phyloP scores from a whole-genome alignment of 2,113 vertebrate genomes.

The Ochotona curzoniae region DNA sequence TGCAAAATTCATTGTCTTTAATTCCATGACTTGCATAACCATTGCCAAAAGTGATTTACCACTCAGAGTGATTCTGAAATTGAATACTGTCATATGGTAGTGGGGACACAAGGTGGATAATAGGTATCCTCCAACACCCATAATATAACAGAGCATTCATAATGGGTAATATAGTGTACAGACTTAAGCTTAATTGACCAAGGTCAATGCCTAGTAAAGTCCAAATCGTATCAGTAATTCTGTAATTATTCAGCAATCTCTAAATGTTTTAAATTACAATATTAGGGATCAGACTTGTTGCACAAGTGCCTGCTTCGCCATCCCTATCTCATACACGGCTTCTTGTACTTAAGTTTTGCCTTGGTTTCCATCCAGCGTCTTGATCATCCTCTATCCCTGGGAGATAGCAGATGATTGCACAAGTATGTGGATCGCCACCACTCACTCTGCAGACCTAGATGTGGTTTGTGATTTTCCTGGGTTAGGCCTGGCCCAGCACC shows the following conservation, averaged over 20 bases:
- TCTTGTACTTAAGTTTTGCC: too few species aligned
- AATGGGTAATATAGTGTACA: neutral
- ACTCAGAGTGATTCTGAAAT: conserved; percentile 7
- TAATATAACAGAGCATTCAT: neutral
- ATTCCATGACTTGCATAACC: neutral
- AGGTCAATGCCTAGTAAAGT: neutral
- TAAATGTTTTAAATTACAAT: too few species aligned
- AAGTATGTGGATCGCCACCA: too few species aligned
- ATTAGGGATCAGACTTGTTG: too few species aligned
- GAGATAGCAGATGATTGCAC: too few species aligned
- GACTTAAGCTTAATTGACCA: conserved; percentile 8
- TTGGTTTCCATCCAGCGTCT: too few species aligned
- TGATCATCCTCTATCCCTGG: too few species aligned
- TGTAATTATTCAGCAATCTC: neutral
- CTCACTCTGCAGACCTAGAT: too few species aligned
- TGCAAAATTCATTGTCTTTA: neutral
- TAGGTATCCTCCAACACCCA: neutral
- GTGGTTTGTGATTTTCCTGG: too few species aligned
- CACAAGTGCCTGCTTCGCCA: too few species aligned
- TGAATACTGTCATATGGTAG: neutral
- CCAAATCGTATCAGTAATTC: neutral
- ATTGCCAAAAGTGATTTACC: neutral
- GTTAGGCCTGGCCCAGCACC: too few species aligned
- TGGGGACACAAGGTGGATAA: neutral
- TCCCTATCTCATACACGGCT: too few species aligned